A percentile compares a stretch with the other conserved stretches of the same genome.
Evolutionary conservation across 2,888 invertebrate genomes (phyloP).

Genomic region (Eumerus sabulonum): DNA sequence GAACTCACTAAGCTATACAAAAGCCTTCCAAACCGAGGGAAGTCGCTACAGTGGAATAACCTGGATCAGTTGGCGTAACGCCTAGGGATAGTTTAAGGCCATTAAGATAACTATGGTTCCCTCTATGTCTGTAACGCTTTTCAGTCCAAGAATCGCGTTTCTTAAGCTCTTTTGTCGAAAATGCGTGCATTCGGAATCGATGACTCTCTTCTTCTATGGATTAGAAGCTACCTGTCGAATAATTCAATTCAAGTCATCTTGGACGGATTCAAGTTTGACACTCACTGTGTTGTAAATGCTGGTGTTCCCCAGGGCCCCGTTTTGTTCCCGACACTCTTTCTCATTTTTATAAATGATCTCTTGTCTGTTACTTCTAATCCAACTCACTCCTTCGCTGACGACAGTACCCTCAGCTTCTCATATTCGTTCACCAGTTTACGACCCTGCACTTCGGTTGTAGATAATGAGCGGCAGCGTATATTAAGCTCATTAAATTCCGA

Average conservation of each 20-base stretch:
- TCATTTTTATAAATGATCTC: conserved; percentile 16
- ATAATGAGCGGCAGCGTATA: neutral
- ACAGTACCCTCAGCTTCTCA: conserved; percentile 11
- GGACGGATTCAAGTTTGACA: conserved; percentile 8
- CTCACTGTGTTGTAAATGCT: conserved; percentile 3
- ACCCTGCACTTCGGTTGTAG: neutral
- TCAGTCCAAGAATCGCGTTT: conserved; percentile 11
- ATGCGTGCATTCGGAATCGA: too few relatives aligned
- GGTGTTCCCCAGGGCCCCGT: conserved; percentile 7
- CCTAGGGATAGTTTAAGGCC: too few relatives aligned
- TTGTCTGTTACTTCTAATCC: conserved; percentile 4
- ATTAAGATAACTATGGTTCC: too few relatives aligned
- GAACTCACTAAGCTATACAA: too few relatives aligned
- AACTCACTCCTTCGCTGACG: conserved; percentile 7
- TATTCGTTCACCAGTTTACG: neutral
- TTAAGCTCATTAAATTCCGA: neutral
- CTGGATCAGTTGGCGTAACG: too few relatives aligned
- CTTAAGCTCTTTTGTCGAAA: too few relatives aligned
- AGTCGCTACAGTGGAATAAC: too few relatives aligned
- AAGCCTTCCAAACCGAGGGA: too few relatives aligned
- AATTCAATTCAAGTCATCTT: neutral
- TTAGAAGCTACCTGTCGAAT: too few relatives aligned
- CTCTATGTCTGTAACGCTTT: too few relatives aligned
- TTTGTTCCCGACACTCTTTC: too few relatives aligned
- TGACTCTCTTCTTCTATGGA: too few relatives aligned